A percentile compares a stretch with the other conserved stretches of the same genome.
These are phyloP conservation scores for Agrochola litura DNA, from an alignment of 2,888 invertebrate species.

Conservation along the genomic window DNA sequence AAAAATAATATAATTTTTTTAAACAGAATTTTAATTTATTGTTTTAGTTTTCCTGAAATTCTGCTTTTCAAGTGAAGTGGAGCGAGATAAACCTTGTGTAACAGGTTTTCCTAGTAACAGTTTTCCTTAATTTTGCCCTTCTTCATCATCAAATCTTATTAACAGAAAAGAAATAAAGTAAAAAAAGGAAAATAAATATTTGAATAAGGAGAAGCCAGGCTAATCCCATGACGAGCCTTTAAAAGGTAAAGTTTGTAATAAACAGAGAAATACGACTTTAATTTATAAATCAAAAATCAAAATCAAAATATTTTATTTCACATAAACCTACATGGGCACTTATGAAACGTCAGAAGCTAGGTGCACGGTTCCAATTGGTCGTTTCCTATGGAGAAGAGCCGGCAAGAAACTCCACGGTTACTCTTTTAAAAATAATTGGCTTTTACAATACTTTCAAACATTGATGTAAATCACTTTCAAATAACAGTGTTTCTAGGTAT, in stretches of 20 bases:
- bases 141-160: conserved; percentile 27
- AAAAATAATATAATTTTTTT: too few species aligned
- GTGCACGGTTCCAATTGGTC: too few species aligned
- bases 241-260: conserved; percentile 33
- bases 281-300: too few species aligned
- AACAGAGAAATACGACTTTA: conserved; percentile 31
- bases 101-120: not conserved
- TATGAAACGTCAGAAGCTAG: too few species aligned
- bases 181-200: conserved; percentile 42
- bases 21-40: not conserved
- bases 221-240: conserved; percentile 36
- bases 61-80: not conserved
- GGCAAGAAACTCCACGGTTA: too few species aligned
- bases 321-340: too few species aligned
- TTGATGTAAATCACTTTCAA: too few species aligned
- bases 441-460: too few species aligned
- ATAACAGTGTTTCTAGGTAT: too few species aligned
- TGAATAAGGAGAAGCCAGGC: conserved; percentile 10
- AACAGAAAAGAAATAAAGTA: conserved; percentile 20
- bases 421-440: too few species aligned
- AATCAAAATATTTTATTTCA: too few species aligned
- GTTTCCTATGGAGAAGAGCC: too few species aligned
- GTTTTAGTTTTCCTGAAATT: not conserved
- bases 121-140: conserved; percentile 13
- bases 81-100: not conserved